These are phyloP conservation scores for Bombycilla garrulus DNA, from an alignment of 2,113 vertebrate genomes.

Conservation along the genomic window DNA sequence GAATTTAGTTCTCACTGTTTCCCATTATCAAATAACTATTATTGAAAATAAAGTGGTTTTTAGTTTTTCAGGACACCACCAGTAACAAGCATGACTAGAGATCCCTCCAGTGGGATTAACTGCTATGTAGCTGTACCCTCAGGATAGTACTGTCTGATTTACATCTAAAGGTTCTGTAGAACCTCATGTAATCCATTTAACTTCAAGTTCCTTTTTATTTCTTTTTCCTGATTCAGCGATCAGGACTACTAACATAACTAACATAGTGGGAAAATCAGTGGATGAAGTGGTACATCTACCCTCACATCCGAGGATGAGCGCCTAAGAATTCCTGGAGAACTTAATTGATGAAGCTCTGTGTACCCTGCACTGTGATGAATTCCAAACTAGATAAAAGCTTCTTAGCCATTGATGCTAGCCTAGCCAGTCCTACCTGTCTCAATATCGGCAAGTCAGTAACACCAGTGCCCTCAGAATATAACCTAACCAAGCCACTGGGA, in stretches of 20 bases:
- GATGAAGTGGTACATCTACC: constrained; percentile 34
- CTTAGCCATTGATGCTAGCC: constrained; percentile 33
- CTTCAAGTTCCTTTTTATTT: constrained; percentile 44
- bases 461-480: neutral
- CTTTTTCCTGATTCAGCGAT: constrained; percentile 46
- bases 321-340: constrained; percentile 12
- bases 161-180: constrained; percentile 13
- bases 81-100: neutral
- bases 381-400: constrained; percentile 47
- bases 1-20: neutral
- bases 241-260: constrained; percentile 65
- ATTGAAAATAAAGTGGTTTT: neutral
- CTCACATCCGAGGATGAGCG: neutral
- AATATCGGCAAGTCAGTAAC: constrained; percentile 11
- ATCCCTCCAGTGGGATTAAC: neutral
- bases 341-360: constrained; percentile 22
- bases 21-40: neutral
- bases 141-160: neutral
- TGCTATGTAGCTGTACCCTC: neutral
- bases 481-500: neutral
- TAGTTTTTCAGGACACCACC: neutral
- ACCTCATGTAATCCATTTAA: neutral
- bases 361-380: constrained; percentile 44
- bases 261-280: constrained; percentile 47
- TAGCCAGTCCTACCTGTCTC: constrained; percentile 26